Base-by-base conservation (phyloP, 2,888 invertebrate genomes). In the Elgonia sp. region DNA sequence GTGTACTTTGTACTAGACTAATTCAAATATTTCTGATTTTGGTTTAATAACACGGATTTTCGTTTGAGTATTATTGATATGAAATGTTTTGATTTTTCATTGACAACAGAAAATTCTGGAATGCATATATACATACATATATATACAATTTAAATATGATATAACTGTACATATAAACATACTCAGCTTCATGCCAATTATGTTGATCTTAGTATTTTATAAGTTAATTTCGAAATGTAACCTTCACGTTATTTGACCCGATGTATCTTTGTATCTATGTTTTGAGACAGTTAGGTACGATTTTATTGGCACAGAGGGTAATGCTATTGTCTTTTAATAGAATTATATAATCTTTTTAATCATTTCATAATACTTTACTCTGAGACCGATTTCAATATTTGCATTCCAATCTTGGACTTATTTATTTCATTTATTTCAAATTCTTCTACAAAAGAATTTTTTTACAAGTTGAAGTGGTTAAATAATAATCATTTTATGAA, bases 261-360 rank as follows among this genome's bases (percentile, higher is more conserved):
- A 65, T 57, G 77, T 39, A 50, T 77, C 65, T 62, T 42, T 40
- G 67, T 39, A 75, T 16, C 75, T 70, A 72, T 42, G 77, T 70
- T 83, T 69, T 67, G 39, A 63, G 70, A 70, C 21, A 50, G 37
- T 39, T 65, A 21, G 46, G 40, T 77, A 9, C 18, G 63, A 77
- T 77, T 84, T 84, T 84, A 76, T 84, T 76, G 76, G 84, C 76
- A 76, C 76, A 76, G 63, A 73, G 67, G 83, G 75, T 67, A 83
- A 83, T 83, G 65, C 37, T 75, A 75, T 83, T 83, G 53, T 73
- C 83, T 83, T 83, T 67, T 83, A 67, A 83, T 75, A 83, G 75
- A 83, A 60, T 75, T 75, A 75, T 29, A 46, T 72, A 82, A 73
- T 82, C 10, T 73, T 42, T 60, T 55, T 65, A 81, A 72, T 80